Conservation (phyloP, 1,140 invertebrate species). For the Tetramorium alpestre region DNA sequence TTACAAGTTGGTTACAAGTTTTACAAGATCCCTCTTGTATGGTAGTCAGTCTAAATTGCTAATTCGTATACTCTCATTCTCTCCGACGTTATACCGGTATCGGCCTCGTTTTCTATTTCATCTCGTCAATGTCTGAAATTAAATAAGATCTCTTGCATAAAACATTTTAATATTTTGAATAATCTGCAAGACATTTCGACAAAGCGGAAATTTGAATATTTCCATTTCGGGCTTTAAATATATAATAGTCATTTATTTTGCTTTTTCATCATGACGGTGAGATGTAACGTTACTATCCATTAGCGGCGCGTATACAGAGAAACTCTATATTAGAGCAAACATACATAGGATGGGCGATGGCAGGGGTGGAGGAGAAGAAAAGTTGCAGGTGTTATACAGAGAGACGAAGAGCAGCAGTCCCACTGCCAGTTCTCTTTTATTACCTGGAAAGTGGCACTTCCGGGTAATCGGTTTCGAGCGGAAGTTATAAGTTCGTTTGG, state of each 20-base stretch:
- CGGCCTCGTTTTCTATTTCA: not conserved
- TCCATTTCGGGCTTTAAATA: conserved; percentile 14
- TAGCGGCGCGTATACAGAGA: conserved; percentile 26
- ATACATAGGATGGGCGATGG: not conserved
- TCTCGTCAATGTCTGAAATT: not conserved
- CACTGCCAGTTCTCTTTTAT: conserved; percentile 42
- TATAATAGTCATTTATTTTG: conserved; percentile 10
- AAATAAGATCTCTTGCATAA: not conserved
- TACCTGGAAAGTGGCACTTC: conserved; percentile 53
- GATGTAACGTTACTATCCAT: conserved; percentile 35
- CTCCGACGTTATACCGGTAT: not conserved
- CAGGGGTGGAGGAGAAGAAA: not conserved
- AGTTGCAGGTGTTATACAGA: not conserved
- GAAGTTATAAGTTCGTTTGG: conserved; percentile 61
- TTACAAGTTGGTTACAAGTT: conserved; percentile 14
- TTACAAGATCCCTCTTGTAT: not conserved
- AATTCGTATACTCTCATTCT: not conserved
- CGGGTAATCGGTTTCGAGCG: conserved; percentile 53
- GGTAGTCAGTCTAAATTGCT: conserved; percentile 17
- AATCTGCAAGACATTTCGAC: not conserved
- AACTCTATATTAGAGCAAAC: conserved; percentile 37
- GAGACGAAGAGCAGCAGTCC: conserved; percentile 24
- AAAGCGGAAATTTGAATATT: not conserved
- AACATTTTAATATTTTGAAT: conserved; percentile 26
- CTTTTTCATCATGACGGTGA: not conserved